Conservation (phyloP, 2,113 vertebrate genomes). For the Hymenochirus boettgeri region DNA sequence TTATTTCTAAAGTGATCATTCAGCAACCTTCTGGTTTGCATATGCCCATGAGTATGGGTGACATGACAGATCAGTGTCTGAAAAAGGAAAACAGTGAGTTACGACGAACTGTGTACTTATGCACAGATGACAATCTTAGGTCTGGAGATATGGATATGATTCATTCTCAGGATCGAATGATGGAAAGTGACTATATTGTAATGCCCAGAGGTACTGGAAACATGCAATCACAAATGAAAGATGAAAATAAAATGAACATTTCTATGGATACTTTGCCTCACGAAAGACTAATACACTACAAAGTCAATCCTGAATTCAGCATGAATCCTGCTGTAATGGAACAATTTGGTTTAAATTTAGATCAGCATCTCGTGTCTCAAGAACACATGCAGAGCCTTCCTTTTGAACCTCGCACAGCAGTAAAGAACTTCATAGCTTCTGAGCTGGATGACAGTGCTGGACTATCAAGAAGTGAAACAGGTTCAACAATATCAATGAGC, state of each 20-base stretch:
- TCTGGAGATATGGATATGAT: constrained; percentile 87
- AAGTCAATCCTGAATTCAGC: constrained; percentile 88
- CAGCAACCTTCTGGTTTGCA: constrained; percentile 90
- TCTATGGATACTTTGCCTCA: constrained; percentile 89
- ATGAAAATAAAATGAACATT: constrained; percentile 92
- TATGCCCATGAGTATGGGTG: constrained; percentile 87
- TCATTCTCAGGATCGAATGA: constrained; percentile 82
- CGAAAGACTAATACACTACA: constrained; percentile 95
- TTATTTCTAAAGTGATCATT: constrained; percentile 98
- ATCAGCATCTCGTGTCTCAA: constrained; percentile 81
- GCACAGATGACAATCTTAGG: constrained; percentile 88
- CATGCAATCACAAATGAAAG: constrained; percentile 82
- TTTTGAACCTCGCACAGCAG: constrained; percentile 94
- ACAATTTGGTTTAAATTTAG: constrained; percentile 87
- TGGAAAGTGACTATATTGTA: constrained; percentile 98
- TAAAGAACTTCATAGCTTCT: constrained; percentile 95
- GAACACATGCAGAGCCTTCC: constrained; percentile 94
- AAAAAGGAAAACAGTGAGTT: constrained; percentile 81
- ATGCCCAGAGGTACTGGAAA: constrained; percentile 87
- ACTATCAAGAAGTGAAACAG: constrained; percentile 94
- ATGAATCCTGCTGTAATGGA: constrained; percentile 88
- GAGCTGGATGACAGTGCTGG: constrained; percentile 91
- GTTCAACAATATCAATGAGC: constrained; percentile 97
- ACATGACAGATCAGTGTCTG: constrained; percentile 83
- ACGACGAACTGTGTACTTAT: constrained; percentile 92